phyloP scores from a whole-genome alignment of 2,888 invertebrate genomes.

The Melanargia galathea region DNA sequence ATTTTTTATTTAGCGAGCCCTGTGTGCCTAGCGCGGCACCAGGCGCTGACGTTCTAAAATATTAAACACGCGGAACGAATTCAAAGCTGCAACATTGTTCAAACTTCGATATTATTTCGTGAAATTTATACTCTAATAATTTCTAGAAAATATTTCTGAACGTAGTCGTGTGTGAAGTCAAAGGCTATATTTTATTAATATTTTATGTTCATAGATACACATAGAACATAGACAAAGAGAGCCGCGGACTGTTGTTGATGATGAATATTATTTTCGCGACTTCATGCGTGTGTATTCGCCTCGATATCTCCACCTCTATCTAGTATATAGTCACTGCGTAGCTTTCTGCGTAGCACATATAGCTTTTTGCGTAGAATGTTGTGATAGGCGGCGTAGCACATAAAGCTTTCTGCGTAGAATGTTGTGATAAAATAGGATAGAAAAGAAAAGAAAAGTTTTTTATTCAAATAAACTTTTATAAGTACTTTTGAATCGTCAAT shows the following conservation, averaged over 20 bases:
- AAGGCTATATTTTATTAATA: slow-evolving; percentile 14
- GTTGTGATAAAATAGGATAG: too few species aligned
- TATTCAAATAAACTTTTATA: too few species aligned
- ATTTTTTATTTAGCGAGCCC: slow-evolving; percentile 5
- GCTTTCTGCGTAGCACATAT: too few species aligned
- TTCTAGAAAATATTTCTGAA: slow-evolving; percentile 1
- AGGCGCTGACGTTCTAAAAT: background rate
- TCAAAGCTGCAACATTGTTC: slow-evolving; percentile 15
- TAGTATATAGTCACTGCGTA: too few species aligned
- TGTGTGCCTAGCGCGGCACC: background rate
- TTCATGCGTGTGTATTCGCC: too few species aligned
- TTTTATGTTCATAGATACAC: too few species aligned
- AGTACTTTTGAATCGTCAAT: too few species aligned
- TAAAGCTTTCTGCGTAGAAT: too few species aligned
- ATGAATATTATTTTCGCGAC: background rate
- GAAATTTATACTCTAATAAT: slow-evolving; percentile 14
- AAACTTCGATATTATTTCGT: slow-evolving; percentile 20
- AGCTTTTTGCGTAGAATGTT: too few species aligned
- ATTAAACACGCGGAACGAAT: background rate
- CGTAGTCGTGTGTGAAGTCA: slow-evolving; percentile 1
- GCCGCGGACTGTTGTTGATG: background rate
- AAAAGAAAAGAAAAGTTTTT: too few species aligned
- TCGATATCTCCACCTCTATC: too few species aligned
- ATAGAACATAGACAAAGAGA: background rate
- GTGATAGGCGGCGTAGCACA: too few species aligned